Base-by-base conservation (phyloP, 2,113 vertebrate genomes). In the Hepsetus odoe region DNA sequence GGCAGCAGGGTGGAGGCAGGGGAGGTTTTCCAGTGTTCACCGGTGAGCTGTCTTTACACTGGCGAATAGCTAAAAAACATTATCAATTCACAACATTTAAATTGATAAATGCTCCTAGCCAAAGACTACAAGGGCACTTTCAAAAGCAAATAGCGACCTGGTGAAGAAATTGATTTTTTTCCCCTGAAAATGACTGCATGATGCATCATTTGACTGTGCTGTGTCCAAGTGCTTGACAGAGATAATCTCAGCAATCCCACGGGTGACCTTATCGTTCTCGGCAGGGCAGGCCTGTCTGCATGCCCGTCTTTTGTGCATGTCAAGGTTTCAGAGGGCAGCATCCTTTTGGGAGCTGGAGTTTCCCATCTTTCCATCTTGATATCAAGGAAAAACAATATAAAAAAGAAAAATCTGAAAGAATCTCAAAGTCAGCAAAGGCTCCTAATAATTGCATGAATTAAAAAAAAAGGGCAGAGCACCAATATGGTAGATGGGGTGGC, bases 81-180 rank as follows among this genome's bases (percentile, higher is more conserved):
- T 94, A 95, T 95, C 93, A 96, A 95, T 96, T 94, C 94, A 94
- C 94, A 94, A 93, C 94, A 95, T 96, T 95, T 95, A 95, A 96
- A 95, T 95, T 96, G 94, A 95, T 96, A 95, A 95, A 95, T 95
- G 94, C 92, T 92, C 87, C 88, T 89, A 92, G 90, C 92, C 93
- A 91, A 93, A 93, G 91, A 93, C 94, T 95, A 94, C 95, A 96
- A 95, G 95, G 95, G 95, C 95, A 96, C 95, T 96, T 95, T 96
- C 94, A 96, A 95, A 96, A 96, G 94, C 95, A 95, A 96, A 95
- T 94, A 96, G 93, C 91, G 91, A 93, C 93, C 93, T 93, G 93
- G 92, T 92, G 90, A 92, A 94, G 93, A 94, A 96, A 96, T 95
- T 92, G 94, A 95, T 95, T 95, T 93, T 80, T 80, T 67, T 90